Evolutionary conservation across 2,888 invertebrate species (phyloP).

Genomic region (Tortricodes alternella): DNA sequence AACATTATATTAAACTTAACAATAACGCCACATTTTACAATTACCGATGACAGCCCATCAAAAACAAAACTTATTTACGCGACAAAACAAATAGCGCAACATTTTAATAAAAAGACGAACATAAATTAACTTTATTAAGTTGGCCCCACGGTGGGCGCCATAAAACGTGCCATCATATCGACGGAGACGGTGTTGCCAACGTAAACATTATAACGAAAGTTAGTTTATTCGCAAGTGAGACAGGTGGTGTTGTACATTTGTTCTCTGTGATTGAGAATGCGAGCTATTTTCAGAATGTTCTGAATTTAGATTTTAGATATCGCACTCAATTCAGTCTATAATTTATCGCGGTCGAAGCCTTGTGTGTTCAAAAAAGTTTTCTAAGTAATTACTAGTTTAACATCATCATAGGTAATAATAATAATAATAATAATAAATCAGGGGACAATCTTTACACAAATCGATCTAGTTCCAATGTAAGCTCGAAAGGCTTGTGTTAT

Average conservation of each 20-base stretch:
- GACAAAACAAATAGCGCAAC: conserved; percentile 21
- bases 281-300: neutral
- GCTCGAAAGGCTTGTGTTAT: too few species aligned
- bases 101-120: conserved; percentile 42
- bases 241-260: conserved; percentile 22
- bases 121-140: conserved; percentile 55
- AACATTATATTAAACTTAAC: too few species aligned
- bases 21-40: neutral
- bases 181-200: conserved; percentile 57
- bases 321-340: neutral
- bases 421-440: too few species aligned
- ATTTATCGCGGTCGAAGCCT: neutral
- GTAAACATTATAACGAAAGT: conserved; percentile 53
- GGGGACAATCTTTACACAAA: too few species aligned
- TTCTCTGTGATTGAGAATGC: conserved; percentile 6
- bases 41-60: conserved; percentile 19
- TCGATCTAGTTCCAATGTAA: too few species aligned
- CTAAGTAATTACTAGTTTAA: too few species aligned
- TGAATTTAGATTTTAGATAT: neutral
- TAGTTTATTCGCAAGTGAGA: conserved; percentile 50
- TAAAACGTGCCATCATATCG: conserved; percentile 51
- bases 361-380: too few species aligned
- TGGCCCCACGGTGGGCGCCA: conserved; percentile 49
- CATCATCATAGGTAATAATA: too few species aligned
- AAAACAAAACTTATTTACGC: conserved; percentile 27